Conservation (phyloP, 2,888 invertebrate genomes). For the Seladonia tumulorum region DNA sequence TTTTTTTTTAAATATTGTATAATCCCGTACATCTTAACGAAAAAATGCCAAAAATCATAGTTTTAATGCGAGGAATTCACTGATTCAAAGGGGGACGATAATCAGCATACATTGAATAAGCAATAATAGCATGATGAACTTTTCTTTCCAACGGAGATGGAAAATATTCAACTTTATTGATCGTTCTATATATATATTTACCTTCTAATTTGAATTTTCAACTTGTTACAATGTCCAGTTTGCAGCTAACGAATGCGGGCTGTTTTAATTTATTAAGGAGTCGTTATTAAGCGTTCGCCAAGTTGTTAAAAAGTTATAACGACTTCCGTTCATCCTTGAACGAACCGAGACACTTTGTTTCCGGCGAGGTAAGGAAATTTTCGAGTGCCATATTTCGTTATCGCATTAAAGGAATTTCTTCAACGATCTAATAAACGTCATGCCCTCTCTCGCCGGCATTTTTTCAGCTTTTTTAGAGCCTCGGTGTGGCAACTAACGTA, state of each 20-base stretch:
- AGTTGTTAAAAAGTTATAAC: neutral
- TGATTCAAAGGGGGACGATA: no score
- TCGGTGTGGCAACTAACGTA: neutral
- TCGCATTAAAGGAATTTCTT: neutral
- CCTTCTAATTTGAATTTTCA: no score
- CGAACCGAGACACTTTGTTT: neutral
- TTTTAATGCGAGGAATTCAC: no score
- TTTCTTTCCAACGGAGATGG: no score
- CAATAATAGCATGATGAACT: no score
- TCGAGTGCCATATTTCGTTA: neutral
- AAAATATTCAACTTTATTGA: no score
- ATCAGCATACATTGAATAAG: no score
- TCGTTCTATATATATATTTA: neutral
- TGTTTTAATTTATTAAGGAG: neutral
- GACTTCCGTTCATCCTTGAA: neutral
- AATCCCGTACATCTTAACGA: no score
- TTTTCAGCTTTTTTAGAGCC: constrained; percentile 18
- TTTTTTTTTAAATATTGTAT: no score
- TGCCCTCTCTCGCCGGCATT: neutral
- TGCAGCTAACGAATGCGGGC: neutral
- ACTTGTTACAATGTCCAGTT: neutral
- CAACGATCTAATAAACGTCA: neutral
- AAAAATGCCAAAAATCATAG: no score
- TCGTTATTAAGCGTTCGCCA: neutral
- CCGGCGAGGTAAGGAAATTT: neutral